Percentiles rank a stretch among this genome's conserved stretches.
These are phyloP conservation scores for Periphyllus acericola DNA, from an alignment of 2,888 invertebrate species.

Conservation along the genomic window DNA sequence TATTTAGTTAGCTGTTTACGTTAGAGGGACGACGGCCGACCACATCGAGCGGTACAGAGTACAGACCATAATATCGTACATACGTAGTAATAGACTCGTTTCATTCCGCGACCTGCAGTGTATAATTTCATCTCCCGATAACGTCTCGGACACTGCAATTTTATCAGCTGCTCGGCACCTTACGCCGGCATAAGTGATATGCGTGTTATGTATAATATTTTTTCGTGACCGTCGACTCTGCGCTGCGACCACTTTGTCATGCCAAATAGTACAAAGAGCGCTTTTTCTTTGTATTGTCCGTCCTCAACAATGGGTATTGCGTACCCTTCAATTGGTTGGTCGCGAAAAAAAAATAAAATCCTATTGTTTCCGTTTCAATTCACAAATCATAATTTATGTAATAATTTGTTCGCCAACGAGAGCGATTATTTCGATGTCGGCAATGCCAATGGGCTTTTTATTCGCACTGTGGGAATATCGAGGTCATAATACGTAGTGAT, in stretches of 20 bases:
- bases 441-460: constrained; percentile 34
- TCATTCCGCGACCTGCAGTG: background rate
- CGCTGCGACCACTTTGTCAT: constrained; percentile 47
- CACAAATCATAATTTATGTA: constrained; percentile 59
- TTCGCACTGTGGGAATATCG: constrained; percentile 42
- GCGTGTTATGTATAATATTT: background rate
- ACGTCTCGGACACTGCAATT: background rate
- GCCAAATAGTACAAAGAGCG: constrained; percentile 21
- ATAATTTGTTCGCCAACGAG: constrained; percentile 41
- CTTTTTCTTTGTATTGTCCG: constrained; percentile 48
- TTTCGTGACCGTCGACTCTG: constrained; percentile 21
- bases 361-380: constrained; percentile 57
- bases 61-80: too few species aligned
- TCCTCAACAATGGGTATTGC: constrained; percentile 43
- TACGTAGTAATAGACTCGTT: background rate
- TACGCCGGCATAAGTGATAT: background rate
- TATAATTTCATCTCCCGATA: background rate
- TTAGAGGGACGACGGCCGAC: background rate
- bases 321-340: constrained; percentile 49
- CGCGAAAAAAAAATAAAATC: constrained; percentile 27
- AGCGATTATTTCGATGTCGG: constrained; percentile 31
- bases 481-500: constrained; percentile 12
- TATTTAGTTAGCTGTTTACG: background rate
- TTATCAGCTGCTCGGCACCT: constrained; percentile 14
- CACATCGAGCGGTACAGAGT: too few species aligned